Conservation (phyloP, 2,888 invertebrate genomes). For the Watsonalla binaria region DNA sequence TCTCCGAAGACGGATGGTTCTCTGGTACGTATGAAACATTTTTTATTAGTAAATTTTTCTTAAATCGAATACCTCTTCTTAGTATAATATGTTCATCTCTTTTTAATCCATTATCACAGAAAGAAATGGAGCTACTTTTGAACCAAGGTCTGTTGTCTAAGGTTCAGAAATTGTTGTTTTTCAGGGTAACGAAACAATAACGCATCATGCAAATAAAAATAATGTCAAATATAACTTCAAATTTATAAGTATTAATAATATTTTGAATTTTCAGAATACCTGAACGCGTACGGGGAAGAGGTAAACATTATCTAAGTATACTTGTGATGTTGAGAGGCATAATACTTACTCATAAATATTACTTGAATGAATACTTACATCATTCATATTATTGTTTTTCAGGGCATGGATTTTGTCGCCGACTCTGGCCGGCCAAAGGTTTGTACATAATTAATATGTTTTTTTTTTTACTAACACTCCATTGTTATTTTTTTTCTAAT, state of each 20-base stretch:
- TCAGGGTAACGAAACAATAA: not conserved
- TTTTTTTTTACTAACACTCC: too few relatives aligned
- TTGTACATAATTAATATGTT: constrained; percentile 6
- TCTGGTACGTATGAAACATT: constrained; percentile 16
- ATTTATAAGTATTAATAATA: not conserved
- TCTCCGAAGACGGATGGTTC: constrained; percentile 21
- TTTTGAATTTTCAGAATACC: not conserved
- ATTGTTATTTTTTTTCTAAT: too few relatives aligned
- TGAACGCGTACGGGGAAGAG: not conserved
- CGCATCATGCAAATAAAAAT: not conserved
- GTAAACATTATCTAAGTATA: not conserved
- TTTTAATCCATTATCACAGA: too few relatives aligned
- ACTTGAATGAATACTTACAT: too few relatives aligned
- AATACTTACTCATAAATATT: too few relatives aligned
- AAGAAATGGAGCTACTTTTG: too few relatives aligned
- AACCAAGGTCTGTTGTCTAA: too few relatives aligned
- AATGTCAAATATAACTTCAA: not conserved
- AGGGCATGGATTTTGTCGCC: constrained; percentile 29
- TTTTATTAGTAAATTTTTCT: too few relatives aligned
- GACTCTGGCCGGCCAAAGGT: constrained; percentile 47
- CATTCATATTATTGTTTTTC: not conserved
- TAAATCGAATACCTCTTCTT: too few relatives aligned
- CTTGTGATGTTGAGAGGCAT: too few relatives aligned
- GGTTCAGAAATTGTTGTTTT: not conserved
- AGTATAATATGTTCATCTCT: too few relatives aligned